Conservation (phyloP, 2,888 invertebrate genomes). For the Exephanes ischioxanthus region DNA sequence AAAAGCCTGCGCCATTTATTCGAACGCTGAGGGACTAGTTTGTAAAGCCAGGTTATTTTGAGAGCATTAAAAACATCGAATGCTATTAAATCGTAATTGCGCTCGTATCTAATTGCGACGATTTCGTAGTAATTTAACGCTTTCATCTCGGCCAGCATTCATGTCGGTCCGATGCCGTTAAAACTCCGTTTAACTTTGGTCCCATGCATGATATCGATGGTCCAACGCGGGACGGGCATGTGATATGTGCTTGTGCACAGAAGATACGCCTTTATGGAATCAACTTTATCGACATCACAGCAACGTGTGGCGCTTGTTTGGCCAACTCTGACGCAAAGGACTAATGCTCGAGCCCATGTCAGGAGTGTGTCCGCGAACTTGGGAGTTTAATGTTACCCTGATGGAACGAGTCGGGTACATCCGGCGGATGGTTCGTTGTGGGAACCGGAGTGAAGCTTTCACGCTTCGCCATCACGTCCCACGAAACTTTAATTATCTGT, state of each 20-base stretch:
- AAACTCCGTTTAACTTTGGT: background rate
- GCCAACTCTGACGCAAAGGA: slow-evolving; percentile 28
- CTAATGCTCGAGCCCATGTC: slow-evolving; percentile 24
- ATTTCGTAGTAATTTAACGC: background rate
- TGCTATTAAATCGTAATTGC: slow-evolving; percentile 7
- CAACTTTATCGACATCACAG: background rate
- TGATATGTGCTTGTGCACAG: background rate
- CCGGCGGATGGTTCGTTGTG: slow-evolving; percentile 29
- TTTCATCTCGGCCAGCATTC: background rate
- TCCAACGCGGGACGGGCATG: background rate
- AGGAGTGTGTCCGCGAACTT: slow-evolving; percentile 18
- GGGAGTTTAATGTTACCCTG: slow-evolving; percentile 61
- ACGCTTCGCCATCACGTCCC: slow-evolving; percentile 54
- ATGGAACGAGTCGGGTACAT: slow-evolving; percentile 53
- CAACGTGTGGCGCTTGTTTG: slow-evolving; percentile 27
- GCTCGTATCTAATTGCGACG: background rate
- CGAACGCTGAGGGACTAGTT: background rate
- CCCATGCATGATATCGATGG: background rate
- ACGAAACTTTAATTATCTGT: slow-evolving; percentile 75
- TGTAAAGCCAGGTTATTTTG: background rate
- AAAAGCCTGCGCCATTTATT: slow-evolving; percentile 15
- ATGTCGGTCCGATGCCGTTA: background rate
- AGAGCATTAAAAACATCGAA: slow-evolving; percentile 5
- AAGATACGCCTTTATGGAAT: background rate
- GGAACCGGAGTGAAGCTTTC: slow-evolving; percentile 41